Conservation (phyloP, 2,797 vertebrate genomes). For the Podargus strigoides region DNA sequence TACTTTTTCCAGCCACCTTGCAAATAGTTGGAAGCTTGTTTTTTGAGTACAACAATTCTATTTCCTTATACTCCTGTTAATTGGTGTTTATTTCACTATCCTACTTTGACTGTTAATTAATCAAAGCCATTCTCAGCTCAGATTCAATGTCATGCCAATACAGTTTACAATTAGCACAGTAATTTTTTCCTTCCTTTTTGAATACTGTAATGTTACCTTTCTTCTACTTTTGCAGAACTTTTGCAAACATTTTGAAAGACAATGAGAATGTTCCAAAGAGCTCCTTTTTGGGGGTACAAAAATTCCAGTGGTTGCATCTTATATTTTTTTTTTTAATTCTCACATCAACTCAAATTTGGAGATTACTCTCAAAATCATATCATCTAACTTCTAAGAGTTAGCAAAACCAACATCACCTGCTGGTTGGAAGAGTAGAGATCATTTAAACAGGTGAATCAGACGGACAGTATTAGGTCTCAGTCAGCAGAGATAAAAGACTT, state of each 20-base stretch:
- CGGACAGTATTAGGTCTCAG: not conserved
- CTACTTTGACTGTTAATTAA: not conserved
- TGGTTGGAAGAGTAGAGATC: not conserved
- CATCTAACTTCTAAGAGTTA: not conserved
- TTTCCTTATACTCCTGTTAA: not conserved
- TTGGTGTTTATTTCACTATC: not conserved
- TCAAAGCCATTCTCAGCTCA: not conserved
- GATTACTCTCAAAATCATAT: not conserved
- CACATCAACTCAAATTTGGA: not conserved
- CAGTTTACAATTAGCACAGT: not conserved
- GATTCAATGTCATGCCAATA: not conserved
- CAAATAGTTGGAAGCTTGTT: not conserved
- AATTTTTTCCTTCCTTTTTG: not conserved
- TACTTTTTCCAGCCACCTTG: not conserved
- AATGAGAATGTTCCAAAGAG: not conserved
- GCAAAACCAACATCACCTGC: not conserved
- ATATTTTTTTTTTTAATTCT: not conserved
- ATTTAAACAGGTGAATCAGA: not conserved
- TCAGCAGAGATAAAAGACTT: not conserved
- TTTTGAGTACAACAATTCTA: not conserved
- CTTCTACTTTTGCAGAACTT: not conserved
- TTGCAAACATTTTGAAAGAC: not conserved
- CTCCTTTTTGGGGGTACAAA: not conserved
- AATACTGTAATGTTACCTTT: not conserved
- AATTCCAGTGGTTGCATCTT: not conserved